Percentiles rank a stretch among this genome's conserved stretches.
These are phyloP conservation scores for Xiphorhynchus elegans DNA, from an alignment of 2,113 vertebrate species.

Conservation along the genomic window DNA sequence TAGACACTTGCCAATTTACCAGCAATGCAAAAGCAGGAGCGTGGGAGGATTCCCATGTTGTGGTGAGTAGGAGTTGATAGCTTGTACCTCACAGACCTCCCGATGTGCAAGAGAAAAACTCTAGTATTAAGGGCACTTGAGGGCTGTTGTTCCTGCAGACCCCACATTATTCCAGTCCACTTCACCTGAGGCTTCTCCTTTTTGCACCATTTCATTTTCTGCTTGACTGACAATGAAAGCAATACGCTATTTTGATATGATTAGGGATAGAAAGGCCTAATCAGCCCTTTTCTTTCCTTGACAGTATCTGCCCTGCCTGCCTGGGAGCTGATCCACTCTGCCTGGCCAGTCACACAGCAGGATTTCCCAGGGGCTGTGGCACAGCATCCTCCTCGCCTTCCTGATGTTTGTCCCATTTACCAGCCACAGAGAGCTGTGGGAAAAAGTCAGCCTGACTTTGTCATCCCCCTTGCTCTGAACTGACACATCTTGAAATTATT, in stretches of 20 bases:
- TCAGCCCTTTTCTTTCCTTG: conserved; percentile 16
- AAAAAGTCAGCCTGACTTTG: not conserved
- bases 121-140: not conserved
- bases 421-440: not conserved
- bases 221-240: conserved; percentile 18
- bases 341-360: not conserved
- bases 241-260: conserved; percentile 44
- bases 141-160: not conserved
- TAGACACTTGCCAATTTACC: not conserved
- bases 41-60: not conserved
- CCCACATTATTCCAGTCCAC: conserved; percentile 5
- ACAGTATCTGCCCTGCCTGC: not conserved
- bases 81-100: conserved; percentile 21
- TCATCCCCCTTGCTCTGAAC: conserved; percentile 11
- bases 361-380: not conserved
- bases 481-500: not conserved
- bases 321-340: not conserved
- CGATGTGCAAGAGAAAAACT: not conserved
- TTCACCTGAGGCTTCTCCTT: conserved; percentile 8
- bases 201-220: not conserved
- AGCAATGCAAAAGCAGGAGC: not conserved
- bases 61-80: not conserved
- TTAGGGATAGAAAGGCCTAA: conserved; percentile 23
- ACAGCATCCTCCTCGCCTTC: not conserved
- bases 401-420: not conserved